Evolutionary conservation across 1,140 invertebrate genomes (phyloP).

Genomic region (Carcinoscorpius rotundicauda): DNA sequence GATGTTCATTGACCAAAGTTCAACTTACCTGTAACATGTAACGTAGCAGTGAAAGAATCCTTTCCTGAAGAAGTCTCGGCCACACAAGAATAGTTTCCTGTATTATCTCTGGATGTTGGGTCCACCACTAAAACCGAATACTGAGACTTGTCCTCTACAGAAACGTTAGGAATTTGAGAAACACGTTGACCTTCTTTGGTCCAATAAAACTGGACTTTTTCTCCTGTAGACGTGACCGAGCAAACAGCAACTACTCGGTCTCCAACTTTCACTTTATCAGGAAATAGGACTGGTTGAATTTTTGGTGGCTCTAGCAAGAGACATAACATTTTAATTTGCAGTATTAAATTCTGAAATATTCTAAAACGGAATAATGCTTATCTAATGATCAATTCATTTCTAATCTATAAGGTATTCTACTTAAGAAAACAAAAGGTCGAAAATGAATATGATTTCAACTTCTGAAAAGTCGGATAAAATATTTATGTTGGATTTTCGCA

Average conservation of each 20-base stretch:
- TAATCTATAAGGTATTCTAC: no score
- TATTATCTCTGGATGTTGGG: slow-evolving; percentile 6
- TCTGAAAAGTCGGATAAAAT: no score
- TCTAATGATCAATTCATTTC: no score
- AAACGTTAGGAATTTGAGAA: neutral
- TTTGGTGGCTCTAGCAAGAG: slow-evolving; percentile 5
- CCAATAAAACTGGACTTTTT: slow-evolving; percentile 2
- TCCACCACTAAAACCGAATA: slow-evolving; percentile 6
- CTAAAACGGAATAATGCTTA: no score
- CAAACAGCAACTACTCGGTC: slow-evolving; percentile 6
- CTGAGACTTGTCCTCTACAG: slow-evolving; percentile 2
- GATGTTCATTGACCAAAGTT: no score
- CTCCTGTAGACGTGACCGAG: neutral
- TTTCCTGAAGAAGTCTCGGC: slow-evolving; percentile 24
- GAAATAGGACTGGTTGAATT: slow-evolving; percentile 11
- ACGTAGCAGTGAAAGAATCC: slow-evolving; percentile 18
- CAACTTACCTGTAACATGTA: slow-evolving; percentile 21
- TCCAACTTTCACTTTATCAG: slow-evolving; percentile 3
- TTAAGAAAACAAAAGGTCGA: no score
- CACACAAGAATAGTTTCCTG: slow-evolving; percentile 26
- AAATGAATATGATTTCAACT: no score
- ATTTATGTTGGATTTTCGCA: no score
- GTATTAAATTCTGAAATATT: no score
- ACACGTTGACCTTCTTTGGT: slow-evolving; percentile 5
- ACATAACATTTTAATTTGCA: no score